Percentiles rank a stretch among this genome's conserved stretches.
These are phyloP conservation scores for Metacarcinus magister DNA, from an alignment of 2,888 invertebrate genomes.

Conservation along the genomic window DNA sequence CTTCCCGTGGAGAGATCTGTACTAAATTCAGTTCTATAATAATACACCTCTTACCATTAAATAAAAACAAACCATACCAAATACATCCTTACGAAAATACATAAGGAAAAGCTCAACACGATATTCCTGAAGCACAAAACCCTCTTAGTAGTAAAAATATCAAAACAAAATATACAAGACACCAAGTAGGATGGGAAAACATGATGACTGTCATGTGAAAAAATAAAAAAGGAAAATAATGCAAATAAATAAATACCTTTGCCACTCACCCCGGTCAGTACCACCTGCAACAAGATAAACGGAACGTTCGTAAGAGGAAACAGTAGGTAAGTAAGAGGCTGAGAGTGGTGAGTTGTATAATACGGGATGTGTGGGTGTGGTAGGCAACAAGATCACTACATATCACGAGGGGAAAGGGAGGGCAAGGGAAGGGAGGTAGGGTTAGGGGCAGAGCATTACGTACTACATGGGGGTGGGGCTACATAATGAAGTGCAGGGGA, in stretches of 20 bases:
- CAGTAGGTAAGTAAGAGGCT: not conserved
- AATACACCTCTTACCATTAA: too few species aligned
- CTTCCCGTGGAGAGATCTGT: too few species aligned
- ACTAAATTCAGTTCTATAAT: too few species aligned
- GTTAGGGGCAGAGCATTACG: not conserved
- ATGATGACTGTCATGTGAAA: not conserved
- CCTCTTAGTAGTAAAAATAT: not conserved
- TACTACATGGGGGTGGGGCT: not conserved
- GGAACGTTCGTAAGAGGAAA: not conserved
- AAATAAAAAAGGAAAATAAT: not conserved
- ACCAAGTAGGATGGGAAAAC: not conserved
- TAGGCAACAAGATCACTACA: not conserved
- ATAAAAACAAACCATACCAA: not conserved
- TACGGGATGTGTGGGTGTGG: not conserved
- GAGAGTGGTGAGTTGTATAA: not conserved
- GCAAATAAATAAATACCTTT: not conserved
- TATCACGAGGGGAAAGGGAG: not conserved
- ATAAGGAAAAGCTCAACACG: not conserved
- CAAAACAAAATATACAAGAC: not conserved
- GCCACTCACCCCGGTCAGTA: conserved; percentile 16
- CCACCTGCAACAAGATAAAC: conserved; percentile 12
- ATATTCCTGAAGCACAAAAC: not conserved
- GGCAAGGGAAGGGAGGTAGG: not conserved
- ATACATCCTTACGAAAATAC: not conserved
- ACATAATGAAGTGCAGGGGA: not conserved